Percentiles rank a stretch among this genome's conserved stretches.
phyloP scores from a whole-genome alignment of 2,888 invertebrate species.

The Phengaris arion region DNA sequence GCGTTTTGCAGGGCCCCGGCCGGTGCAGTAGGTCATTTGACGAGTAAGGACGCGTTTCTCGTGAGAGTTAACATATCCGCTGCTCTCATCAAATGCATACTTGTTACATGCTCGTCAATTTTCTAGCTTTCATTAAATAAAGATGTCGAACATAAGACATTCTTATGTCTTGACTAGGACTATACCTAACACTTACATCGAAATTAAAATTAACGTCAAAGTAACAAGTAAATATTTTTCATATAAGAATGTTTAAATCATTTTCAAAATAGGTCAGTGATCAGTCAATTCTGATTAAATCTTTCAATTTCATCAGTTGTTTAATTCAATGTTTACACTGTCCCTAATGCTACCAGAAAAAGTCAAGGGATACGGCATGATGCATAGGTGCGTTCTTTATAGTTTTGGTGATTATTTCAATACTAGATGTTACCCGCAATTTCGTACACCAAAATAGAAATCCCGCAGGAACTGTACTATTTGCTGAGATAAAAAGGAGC shows the following conservation, averaged over 20 bases:
- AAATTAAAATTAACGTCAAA: too few species aligned
- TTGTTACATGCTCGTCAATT: not conserved
- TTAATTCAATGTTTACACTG: not conserved
- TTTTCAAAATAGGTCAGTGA: not conserved
- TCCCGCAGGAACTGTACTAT: too few species aligned
- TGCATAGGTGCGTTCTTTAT: too few species aligned
- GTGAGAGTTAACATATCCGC: slow-evolving; percentile 7
- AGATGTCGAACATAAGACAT: not conserved
- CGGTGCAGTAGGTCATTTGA: slow-evolving; percentile 20
- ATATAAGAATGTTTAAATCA: not conserved
- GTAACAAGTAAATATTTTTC: too few species aligned
- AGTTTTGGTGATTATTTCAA: too few species aligned
- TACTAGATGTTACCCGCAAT: too few species aligned
- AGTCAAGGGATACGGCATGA: not conserved
- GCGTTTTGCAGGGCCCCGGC: slow-evolving; percentile 1
- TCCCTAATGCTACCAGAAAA: not conserved
- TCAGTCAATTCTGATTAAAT: not conserved
- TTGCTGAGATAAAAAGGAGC: too few species aligned
- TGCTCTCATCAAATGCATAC: slow-evolving; percentile 13
- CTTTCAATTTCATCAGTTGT: not conserved
- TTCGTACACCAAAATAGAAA: too few species aligned
- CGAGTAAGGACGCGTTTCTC: slow-evolving; percentile 20
- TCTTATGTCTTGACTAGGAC: not conserved
- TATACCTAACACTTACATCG: not conserved
- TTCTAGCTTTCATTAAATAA: slow-evolving; percentile 4